Conservation (phyloP, 2,113 vertebrate species). For the Pogonocichla stellata region DNA sequence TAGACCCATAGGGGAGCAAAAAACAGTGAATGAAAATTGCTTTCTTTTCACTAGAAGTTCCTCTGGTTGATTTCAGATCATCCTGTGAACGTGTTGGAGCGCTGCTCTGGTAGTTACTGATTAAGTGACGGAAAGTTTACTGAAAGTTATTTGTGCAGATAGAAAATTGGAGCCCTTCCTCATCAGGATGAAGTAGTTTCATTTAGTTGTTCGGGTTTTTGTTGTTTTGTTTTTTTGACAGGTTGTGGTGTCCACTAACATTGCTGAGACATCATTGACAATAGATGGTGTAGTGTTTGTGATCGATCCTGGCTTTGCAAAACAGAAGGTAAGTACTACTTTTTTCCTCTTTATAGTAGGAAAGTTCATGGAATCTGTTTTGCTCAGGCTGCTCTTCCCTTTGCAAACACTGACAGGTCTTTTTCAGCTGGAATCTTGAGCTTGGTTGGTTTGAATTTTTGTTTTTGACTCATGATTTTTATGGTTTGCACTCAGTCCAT, state of each 20-base stretch:
- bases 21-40: background rate
- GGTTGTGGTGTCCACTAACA: slow-evolving; percentile 98
- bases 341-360: background rate
- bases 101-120: background rate
- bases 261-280: slow-evolving; percentile 96
- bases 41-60: background rate
- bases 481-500: background rate
- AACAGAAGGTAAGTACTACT: slow-evolving; percentile 87
- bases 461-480: background rate
- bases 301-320: slow-evolving; percentile 98
- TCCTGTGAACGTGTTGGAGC: background rate
- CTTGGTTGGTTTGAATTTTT: background rate
- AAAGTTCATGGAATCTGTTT: background rate
- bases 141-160: background rate
- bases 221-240: slow-evolving; percentile 25
- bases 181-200: background rate
- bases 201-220: background rate
- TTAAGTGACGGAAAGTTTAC: background rate
- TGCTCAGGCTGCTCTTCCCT: background rate
- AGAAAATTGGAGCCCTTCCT: background rate
- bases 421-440: background rate
- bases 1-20: background rate
- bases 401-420: background rate
- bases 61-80: background rate
- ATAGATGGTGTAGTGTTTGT: slow-evolving; percentile 98